Base-by-base conservation (phyloP, 2,888 invertebrate species). In the Flexamia atlantica region DNA sequence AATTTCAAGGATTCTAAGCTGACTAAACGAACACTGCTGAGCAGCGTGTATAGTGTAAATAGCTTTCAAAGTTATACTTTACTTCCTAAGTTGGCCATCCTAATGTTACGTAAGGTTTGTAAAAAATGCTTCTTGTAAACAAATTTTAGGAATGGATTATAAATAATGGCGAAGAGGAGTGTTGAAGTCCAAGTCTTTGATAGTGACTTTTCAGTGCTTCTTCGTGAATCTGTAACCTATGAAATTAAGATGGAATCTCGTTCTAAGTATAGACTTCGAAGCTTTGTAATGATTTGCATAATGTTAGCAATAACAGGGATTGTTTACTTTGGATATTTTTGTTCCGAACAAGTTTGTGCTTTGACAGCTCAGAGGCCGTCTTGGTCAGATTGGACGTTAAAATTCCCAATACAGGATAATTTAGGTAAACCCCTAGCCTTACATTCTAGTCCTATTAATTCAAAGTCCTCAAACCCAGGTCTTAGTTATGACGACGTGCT, bases 301-400 rank as follows among this genome's bases (percentile, higher is more conserved):
- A 93, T 95, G 88, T 92, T 97, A 89, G 95, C 96, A 87, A 92
- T 97, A 87, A 95, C 95, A 90, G 96, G 97, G 87, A 96, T 97
- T 90, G 94, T 97, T 88, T 97, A 96, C 89, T 95, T 97, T 90
- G 97, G 97, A 89, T 97, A 97, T 90, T 97, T 97, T 89, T 97
- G 97, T 90, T 96, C 96, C 87, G 97, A 97, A 90, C 95, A 96
- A 92, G 95, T 95, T 89, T 92, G 93, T 89, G 88, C 88, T 64
- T 83, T 88, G 28, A 87, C 88, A 81, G 76, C 87, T 72, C 86
- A 87, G 85, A 85, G 84, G 84, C 74, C 87, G 5, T 86, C 87
- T 84, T 88, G 88, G 88, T 86, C 88, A 9, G 89, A 88, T 74
- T 87, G 88, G 87, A 88, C 88, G 60, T 85, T 88, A 72, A 87